Conservation (phyloP, 2,888 invertebrate species). For the Zonitis immaculata region DNA sequence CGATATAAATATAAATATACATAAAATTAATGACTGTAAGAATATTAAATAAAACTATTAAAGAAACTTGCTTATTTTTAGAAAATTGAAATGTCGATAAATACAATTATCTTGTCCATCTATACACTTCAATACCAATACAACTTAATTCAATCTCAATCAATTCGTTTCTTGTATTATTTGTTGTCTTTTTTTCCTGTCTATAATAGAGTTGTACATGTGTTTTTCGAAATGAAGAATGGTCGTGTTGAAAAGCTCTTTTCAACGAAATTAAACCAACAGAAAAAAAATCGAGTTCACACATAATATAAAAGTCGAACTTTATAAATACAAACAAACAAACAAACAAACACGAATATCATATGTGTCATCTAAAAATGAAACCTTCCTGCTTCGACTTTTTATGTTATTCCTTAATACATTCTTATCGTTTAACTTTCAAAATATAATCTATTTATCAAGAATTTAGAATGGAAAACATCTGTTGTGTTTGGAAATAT, state of each 20-base stretch:
- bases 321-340: background rate
- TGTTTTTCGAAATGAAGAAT: background rate
- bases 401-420: background rate
- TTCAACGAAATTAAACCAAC: background rate
- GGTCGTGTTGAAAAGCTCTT: background rate
- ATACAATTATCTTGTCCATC: background rate
- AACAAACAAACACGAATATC: background rate
- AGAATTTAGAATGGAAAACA: background rate
- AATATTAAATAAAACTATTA: background rate
- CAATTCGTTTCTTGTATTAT: background rate
- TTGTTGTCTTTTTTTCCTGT: background rate
- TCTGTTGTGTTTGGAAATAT: background rate
- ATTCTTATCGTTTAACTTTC: background rate
- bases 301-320: background rate
- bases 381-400: background rate
- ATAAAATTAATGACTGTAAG: background rate
- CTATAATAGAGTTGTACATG: background rate
- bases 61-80: background rate
- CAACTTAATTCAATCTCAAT: background rate
- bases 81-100: background rate
- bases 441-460: background rate
- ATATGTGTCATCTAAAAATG: background rate
- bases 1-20: background rate
- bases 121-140: background rate
- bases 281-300: background rate